Evolutionary conservation across 2,888 invertebrate species (phyloP).

Genomic region (Selenia dentaria): DNA sequence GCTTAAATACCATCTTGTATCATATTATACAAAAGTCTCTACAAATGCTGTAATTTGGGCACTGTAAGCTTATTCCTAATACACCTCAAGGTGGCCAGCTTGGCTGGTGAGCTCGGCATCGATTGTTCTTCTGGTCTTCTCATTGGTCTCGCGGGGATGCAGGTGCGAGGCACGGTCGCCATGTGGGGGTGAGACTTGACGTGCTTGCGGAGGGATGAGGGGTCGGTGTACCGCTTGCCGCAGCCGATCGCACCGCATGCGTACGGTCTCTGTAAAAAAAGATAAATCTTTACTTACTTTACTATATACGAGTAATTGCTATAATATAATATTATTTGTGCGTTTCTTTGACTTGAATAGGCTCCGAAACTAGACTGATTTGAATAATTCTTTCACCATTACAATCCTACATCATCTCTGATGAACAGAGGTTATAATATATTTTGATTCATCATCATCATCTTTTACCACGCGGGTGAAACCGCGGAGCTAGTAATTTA

Average conservation of each 20-base stretch:
- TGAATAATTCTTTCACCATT: no score
- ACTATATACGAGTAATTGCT: no score
- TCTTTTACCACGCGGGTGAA: no score
- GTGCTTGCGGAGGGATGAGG: constrained; percentile 96
- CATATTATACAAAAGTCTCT: constrained; percentile 29
- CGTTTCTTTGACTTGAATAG: no score
- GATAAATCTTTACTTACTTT: no score
- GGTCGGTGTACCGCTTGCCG: constrained; percentile 96
- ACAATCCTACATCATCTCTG: no score
- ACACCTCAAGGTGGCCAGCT: constrained; percentile 67
- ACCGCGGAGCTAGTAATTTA: no score
- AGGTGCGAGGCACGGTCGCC: constrained; percentile 65
- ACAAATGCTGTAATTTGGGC: constrained; percentile 65
- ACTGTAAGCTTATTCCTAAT: constrained; percentile 75
- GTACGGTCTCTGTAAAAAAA: constrained; percentile 93
- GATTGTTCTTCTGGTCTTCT: constrained; percentile 59
- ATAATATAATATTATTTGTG: no score
- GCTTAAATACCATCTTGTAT: no score
- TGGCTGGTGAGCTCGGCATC: constrained; percentile 75
- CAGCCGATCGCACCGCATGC: constrained; percentile 95
- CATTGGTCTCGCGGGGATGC: constrained; percentile 63
- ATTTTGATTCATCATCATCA: no score
- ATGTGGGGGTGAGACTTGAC: constrained; percentile 91
- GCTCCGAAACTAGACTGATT: no score
- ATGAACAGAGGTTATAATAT: no score